Evolutionary conservation across 2,888 invertebrate species (phyloP), one percentile per base, ranked within the genome.

Genomic region (Peribatodes rhomboidaria): DNA sequence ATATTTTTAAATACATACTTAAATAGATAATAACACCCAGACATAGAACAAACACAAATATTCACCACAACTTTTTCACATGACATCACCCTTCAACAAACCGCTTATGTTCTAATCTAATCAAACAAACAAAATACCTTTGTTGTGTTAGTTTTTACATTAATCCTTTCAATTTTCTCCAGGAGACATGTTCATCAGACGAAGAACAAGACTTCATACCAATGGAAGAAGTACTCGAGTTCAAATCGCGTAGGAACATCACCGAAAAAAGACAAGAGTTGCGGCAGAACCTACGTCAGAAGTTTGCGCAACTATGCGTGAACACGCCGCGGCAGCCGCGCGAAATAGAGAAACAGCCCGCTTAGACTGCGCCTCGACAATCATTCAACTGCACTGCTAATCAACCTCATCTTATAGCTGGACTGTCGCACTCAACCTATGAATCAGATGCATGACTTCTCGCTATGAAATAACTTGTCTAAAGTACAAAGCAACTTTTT

Each of bases 141-240:
- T 41, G 2, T 9, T 41, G 39, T 1, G 16, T 44, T 20, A 4
- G 20, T 47, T n/a, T 27, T 18, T 50, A 50, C 13, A 1, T 50
- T 18, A 35, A 1, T 13, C 1, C 4, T 37, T 0, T 18, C 1
- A 60, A n/a, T 13, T 64, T 35, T 50, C 64, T 88, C 50, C 81
- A 97, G 97, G 96, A 97, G 79, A 96, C 96, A 71, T 96, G 96
- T 93, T 96, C 97, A 74, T 96, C 95, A 72, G 97, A 96, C 68
- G 96, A 96, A 75, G 96, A 96, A 82, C 96, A 96, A 74, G 96
- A 96, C 78, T 95, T 94, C 76, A 98, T 98, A 94, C 97, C 98
- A 73, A 95, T 96, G 77, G 98, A 98, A 89, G 98, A 98, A 87
- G 96, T 98, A 73, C 94, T 96, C 90, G 97, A 97, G 90, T 98